Conservation (phyloP, 2,888 invertebrate genomes). For the Lithophane ornitopus region DNA sequence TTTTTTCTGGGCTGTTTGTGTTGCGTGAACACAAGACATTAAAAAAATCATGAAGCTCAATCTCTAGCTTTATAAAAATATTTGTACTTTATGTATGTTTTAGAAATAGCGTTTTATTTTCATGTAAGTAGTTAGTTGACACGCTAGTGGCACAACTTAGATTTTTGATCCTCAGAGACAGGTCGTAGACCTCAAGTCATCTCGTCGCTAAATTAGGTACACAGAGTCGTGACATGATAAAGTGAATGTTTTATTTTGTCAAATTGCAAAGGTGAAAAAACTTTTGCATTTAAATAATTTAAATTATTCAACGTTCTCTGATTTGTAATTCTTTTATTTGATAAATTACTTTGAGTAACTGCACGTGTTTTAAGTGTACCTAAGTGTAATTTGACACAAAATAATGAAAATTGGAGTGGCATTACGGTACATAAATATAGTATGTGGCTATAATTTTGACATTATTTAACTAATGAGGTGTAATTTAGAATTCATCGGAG, state of each 20-base stretch:
- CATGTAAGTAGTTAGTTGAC: background rate
- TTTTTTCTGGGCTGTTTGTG: background rate
- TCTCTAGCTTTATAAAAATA: background rate
- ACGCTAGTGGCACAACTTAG: background rate
- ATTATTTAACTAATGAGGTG: background rate
- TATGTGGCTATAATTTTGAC: background rate
- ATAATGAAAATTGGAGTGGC: conserved; percentile 2
- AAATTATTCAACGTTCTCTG: conserved; percentile 51
- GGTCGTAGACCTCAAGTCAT: conserved; percentile 45
- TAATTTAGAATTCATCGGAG: conserved; percentile 18
- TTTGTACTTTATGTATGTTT: background rate
- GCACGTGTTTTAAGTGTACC: too few species aligned
- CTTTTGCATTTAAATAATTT: conserved; percentile 47
- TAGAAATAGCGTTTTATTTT: conserved; percentile 13
- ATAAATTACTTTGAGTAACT: conserved; percentile 17
- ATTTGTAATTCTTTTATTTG: conserved; percentile 26
- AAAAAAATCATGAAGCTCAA: too few species aligned
- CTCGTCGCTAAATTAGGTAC: conserved; percentile 51
- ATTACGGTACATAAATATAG: conserved; percentile 24
- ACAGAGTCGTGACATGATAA: conserved; percentile 58
- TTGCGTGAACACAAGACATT: too few species aligned
- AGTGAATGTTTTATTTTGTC: conserved; percentile 51
- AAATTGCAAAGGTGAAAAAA: conserved; percentile 54
- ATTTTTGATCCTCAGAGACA: conserved; percentile 8
- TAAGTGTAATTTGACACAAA: background rate